A percentile compares a stretch with the other conserved stretches of the same genome.
phyloP scores from a whole-genome alignment of 2,888 invertebrate genomes.

The Scaptomyza caliginosa region DNA sequence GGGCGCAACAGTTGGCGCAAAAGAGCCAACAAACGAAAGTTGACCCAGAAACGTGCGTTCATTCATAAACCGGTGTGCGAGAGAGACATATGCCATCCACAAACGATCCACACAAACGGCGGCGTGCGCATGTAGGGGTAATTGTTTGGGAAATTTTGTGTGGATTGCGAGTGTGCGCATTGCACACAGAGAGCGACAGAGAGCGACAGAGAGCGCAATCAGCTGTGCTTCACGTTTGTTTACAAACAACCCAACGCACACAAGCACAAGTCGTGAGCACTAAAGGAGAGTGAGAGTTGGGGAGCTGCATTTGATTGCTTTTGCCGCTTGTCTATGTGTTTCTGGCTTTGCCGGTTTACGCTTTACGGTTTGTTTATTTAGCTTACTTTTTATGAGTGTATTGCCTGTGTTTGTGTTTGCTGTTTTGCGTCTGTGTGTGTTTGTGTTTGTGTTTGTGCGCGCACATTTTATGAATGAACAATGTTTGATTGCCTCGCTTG shows the following conservation, averaged over 20 bases:
- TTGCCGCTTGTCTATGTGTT: conserved; percentile 13
- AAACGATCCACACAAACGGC: conserved; percentile 32
- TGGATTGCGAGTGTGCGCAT: conserved; percentile 62
- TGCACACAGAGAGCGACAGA: no score
- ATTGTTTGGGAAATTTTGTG: conserved; percentile 81
- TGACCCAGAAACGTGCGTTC: conserved; percentile 75
- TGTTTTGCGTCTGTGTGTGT: conserved; percentile 6
- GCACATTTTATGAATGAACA: conserved; percentile 71
- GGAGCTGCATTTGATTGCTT: conserved; percentile 34
- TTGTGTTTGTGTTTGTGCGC: conserved; percentile 39
- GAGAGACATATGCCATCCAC: conserved; percentile 52
- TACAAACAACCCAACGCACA: conserved; percentile 42
- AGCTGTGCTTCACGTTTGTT: conserved; percentile 46
- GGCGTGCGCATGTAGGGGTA: conserved; percentile 72
- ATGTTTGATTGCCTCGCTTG: conserved; percentile 10
- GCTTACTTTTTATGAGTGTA: conserved; percentile 67
- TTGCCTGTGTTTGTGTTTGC: conserved; percentile 8
- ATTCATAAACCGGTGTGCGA: conserved; percentile 64
- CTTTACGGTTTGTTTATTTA: conserved; percentile 73
- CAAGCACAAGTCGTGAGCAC: conserved; percentile 28
- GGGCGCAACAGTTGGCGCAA: conserved; percentile 61
- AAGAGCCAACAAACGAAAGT: conserved; percentile 47
- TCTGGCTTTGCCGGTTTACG: conserved; percentile 37
- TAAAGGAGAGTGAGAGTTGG: not conserved
- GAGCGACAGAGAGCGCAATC: conserved; percentile 34